These are phyloP conservation scores for Scomber japonicus DNA, from an alignment of 2,113 vertebrate species.

Conservation along the genomic window DNA sequence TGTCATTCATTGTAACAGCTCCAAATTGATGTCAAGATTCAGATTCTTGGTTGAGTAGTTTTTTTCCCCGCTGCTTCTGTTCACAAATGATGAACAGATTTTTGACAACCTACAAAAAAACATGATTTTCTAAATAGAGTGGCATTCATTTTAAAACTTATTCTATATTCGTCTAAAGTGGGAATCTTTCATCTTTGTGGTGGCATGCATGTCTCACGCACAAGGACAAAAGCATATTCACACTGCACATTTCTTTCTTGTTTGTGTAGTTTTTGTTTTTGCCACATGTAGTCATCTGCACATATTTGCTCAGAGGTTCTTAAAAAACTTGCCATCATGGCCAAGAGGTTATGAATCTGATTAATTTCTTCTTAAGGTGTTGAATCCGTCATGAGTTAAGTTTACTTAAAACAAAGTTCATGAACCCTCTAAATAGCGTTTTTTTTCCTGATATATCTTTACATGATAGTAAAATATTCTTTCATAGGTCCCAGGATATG, in stretches of 20 bases:
- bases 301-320: background rate
- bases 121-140: slow-evolving; percentile 28
- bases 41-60: background rate
- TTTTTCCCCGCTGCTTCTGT: background rate
- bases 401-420: background rate
- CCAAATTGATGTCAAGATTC: background rate
- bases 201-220: slow-evolving; percentile 50
- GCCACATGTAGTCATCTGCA: background rate
- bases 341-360: background rate
- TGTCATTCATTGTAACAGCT: too few species aligned
- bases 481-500: slow-evolving; percentile 28
- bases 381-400: slow-evolving; percentile 60
- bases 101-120: background rate
- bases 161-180: slow-evolving; percentile 17
- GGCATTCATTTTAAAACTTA: slow-evolving; percentile 32
- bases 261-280: background rate
- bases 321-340: background rate
- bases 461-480: slow-evolving; percentile 14
- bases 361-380: slow-evolving; percentile 15
- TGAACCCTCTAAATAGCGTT: background rate
- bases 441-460: slow-evolving; percentile 1
- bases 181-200: slow-evolving; percentile 27
- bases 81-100: background rate
- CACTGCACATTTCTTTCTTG: background rate
- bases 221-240: slow-evolving; percentile 16